phyloP scores from a whole-genome alignment of 1,140 invertebrate species.

The Anastrepha ludens region DNA sequence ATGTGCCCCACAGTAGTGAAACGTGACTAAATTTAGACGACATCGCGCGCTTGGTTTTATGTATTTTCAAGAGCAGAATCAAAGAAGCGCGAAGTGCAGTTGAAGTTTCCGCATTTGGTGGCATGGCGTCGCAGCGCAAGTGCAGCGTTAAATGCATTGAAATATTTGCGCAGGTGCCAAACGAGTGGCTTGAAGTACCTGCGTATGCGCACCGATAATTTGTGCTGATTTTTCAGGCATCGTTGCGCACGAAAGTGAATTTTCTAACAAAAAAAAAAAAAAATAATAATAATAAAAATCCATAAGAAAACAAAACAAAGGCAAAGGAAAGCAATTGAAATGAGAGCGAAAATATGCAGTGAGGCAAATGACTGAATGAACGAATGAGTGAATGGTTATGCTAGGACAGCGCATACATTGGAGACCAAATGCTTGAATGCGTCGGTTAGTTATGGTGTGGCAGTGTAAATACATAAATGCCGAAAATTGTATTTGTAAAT shows the following conservation, averaged over 20 bases:
- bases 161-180: slow-evolving; percentile 1
- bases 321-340: too few species aligned
- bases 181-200: neutral
- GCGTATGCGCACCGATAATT: neutral
- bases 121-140: neutral
- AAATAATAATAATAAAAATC: too few species aligned
- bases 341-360: neutral
- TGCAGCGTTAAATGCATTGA: neutral
- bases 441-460: neutral
- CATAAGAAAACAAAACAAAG: neutral
- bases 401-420: neutral
- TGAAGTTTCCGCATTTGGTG: slow-evolving; percentile 22
- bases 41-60: slow-evolving; percentile 45
- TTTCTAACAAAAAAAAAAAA: neutral
- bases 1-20: neutral
- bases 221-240: slow-evolving; percentile 51
- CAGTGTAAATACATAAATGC: neutral
- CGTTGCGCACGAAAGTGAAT: slow-evolving; percentile 42
- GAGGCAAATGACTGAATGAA: neutral
- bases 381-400: neutral
- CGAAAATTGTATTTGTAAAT: neutral
- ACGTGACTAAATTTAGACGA: slow-evolving; percentile 43
- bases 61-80: slow-evolving; percentile 34
- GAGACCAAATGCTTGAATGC: neutral
- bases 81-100: slow-evolving; percentile 42